Conservation (phyloP, 2,888 invertebrate genomes). For the Tenthredo amoena region DNA sequence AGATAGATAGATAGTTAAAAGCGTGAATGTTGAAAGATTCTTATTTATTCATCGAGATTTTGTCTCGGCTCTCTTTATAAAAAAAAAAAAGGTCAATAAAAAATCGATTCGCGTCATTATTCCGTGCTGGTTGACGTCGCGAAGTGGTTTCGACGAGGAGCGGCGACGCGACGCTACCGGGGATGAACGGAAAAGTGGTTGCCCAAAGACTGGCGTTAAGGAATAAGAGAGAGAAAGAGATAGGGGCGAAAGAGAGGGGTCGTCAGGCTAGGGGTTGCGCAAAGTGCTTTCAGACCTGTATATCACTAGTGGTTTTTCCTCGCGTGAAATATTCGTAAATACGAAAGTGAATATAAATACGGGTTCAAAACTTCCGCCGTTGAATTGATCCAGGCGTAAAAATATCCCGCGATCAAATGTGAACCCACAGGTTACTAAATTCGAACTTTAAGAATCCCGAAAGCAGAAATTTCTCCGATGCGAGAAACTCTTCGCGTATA, state of each 20-base stretch:
- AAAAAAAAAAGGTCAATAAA: slow-evolving; percentile 37
- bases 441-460: background rate
- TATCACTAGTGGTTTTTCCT: background rate
- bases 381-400: background rate
- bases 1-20: too few relatives aligned
- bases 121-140: slow-evolving; percentile 36
- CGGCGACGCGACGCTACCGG: background rate
- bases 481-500: background rate
- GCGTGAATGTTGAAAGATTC: background rate
- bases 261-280: background rate
- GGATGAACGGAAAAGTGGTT: slow-evolving; percentile 23
- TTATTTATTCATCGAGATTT: background rate
- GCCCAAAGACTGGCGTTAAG: slow-evolving; percentile 28
- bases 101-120: slow-evolving; percentile 52
- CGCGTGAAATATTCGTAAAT: background rate
- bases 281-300: slow-evolving; percentile 39
- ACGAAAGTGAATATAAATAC: slow-evolving; percentile 6
- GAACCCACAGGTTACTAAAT: background rate
- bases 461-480: background rate
- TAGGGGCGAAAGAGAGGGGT: background rate
- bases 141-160: slow-evolving; percentile 28
- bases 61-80: too few relatives aligned
- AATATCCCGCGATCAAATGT: background rate
- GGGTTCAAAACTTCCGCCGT: background rate
- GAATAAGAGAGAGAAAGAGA: background rate